Conservation (phyloP, 2,113 vertebrate species). For the Proterorhinus semilunaris region DNA sequence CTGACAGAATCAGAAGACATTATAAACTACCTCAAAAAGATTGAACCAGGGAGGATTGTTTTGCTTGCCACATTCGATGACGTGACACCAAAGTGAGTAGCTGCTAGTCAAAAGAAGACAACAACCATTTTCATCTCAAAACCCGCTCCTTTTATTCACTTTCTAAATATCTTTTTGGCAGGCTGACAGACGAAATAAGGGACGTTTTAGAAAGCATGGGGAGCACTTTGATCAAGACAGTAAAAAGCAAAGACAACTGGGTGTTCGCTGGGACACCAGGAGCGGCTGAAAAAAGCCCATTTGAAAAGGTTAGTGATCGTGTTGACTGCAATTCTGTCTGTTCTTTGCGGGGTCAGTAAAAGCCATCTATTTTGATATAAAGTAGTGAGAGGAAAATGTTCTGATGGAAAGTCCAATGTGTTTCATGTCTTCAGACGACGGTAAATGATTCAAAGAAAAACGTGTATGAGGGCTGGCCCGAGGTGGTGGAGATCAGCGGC, state of each 20-base stretch:
- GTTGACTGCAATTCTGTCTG: constrained; percentile 7
- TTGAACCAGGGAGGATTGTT: constrained; percentile 72
- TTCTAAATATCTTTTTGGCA: constrained; percentile 48
- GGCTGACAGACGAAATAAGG: constrained; percentile 79
- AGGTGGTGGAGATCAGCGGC: constrained; percentile 79
- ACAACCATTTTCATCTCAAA: constrained; percentile 5
- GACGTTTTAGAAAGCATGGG: constrained; percentile 74
- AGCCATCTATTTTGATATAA: constrained; percentile 32
- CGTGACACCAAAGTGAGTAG: constrained; percentile 79
- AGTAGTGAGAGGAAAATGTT: neutral
- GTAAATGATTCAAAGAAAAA: constrained; percentile 75
- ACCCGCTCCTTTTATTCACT: neutral
- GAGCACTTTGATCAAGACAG: constrained; percentile 71
- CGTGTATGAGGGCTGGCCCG: constrained; percentile 84
- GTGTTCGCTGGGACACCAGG: constrained; percentile 82
- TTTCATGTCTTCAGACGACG: constrained; percentile 61
- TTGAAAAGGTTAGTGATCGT: constrained; percentile 81
- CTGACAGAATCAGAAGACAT: constrained; percentile 63
- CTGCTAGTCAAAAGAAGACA: constrained; percentile 23
- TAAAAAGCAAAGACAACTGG: constrained; percentile 86
- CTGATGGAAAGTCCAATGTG: constrained; percentile 11
- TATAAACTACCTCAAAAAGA: constrained; percentile 69
- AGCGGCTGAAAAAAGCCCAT: constrained; percentile 71
- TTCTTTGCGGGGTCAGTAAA: constrained; percentile 40
- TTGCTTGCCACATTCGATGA: constrained; percentile 84